A percentile compares a stretch with the other conserved stretches of the same genome.
Conservation (phyloP, 2,113 vertebrate species). For the Varanus salvator region DNA sequence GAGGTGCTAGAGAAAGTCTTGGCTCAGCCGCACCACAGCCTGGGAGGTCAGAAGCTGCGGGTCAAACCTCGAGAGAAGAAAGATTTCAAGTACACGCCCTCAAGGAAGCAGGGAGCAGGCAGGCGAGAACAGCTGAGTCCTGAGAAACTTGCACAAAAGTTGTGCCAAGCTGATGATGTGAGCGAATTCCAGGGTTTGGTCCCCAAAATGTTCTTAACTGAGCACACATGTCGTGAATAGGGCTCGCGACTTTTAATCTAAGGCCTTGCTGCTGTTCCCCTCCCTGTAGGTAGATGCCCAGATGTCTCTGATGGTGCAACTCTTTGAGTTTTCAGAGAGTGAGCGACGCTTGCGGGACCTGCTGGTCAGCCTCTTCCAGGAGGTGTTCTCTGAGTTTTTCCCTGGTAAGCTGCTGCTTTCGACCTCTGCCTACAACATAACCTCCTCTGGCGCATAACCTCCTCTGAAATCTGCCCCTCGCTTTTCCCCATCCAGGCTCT, state of each 20-base stretch:
- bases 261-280: neutral
- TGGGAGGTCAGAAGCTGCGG: conserved; percentile 81
- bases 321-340: conserved; percentile 83
- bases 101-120: conserved; percentile 66
- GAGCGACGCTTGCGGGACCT: conserved; percentile 83
- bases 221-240: too few species aligned
- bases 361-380: conserved; percentile 86
- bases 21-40: conserved; percentile 76
- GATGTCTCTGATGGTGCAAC: conserved; percentile 81
- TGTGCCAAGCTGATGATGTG: conserved; percentile 82
- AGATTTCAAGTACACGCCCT: conserved; percentile 83
- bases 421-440: too few species aligned
- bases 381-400: conserved; percentile 91
- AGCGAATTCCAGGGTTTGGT: conserved; percentile 36
- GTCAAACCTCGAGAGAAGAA: conserved; percentile 88
- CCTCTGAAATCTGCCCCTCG: conserved; percentile 22
- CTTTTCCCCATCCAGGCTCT: conserved; percentile 76
- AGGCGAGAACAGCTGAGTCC: conserved; percentile 69
- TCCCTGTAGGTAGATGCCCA: conserved; percentile 82
- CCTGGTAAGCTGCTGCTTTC: conserved; percentile 77
- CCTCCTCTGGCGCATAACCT: too few species aligned
- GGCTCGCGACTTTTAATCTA: too few species aligned
- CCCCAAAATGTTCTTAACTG: neutral
- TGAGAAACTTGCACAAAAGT: conserved; percentile 71
- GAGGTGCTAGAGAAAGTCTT: conserved; percentile 72